Evolutionary conservation across 1,140 invertebrate species (phyloP).

Genomic region (Solenopsis fugax): DNA sequence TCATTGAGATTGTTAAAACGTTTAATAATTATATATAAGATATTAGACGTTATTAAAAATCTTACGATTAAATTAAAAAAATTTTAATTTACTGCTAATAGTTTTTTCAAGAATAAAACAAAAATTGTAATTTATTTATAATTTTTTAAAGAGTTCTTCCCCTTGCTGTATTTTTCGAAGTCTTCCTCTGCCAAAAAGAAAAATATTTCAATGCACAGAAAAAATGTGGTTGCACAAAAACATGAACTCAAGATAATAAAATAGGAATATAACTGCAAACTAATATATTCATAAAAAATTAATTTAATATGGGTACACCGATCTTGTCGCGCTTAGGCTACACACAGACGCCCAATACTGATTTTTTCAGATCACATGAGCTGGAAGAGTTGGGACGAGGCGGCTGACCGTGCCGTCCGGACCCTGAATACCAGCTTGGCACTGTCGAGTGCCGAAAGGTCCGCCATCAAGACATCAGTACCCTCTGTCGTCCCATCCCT

Average conservation of each 20-base stretch:
- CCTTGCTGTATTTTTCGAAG: not conserved
- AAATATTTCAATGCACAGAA: not conserved
- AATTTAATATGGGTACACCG: not conserved
- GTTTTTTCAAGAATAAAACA: not conserved
- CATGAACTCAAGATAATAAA: not conserved
- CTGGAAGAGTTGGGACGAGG: conserved; percentile 70
- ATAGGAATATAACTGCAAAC: not conserved
- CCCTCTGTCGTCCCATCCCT: conserved; percentile 30
- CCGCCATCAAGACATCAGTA: not conserved
- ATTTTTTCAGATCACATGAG: conserved; percentile 73
- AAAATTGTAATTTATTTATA: not conserved
- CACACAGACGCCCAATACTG: conserved; percentile 43
- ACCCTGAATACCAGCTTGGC: conserved; percentile 46
- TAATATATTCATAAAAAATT: not conserved
- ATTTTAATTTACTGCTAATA: not conserved
- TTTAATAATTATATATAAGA: not conserved
- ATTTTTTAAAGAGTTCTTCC: not conserved
- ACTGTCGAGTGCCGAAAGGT: conserved; percentile 41
- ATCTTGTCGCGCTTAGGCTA: not conserved
- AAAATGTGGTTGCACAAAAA: not conserved
- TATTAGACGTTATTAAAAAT: not conserved
- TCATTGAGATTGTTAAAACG: not conserved
- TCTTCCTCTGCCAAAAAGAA: not conserved
- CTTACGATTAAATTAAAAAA: not conserved
- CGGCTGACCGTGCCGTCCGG: conserved; percentile 57